These are phyloP conservation scores for Pandemis heparana DNA, from an alignment of 2,888 invertebrate genomes.

Conservation along the genomic window DNA sequence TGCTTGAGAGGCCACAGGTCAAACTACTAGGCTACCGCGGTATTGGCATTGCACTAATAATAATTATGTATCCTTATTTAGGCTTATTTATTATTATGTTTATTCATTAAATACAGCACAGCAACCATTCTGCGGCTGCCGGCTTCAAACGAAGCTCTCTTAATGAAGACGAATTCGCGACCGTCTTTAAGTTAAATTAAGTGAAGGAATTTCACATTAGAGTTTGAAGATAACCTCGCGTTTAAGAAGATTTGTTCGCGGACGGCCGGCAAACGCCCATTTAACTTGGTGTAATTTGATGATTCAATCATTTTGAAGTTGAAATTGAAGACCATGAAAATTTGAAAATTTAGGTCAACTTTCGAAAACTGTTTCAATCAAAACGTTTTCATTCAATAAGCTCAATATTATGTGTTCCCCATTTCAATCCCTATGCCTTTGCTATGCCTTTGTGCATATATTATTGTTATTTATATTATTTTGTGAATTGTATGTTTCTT, in stretches of 20 bases:
- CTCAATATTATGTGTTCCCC: no score
- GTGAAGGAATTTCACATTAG: conserved; percentile 40
- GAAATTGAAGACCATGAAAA: not conserved
- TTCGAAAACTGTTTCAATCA: not conserved
- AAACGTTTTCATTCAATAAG: no score
- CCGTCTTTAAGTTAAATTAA: conserved; percentile 43
- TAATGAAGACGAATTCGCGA: conserved; percentile 42
- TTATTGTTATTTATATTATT: no score
- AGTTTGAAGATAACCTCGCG: conserved; percentile 33
- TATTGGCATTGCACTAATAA: no score
- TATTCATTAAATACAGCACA: no score
- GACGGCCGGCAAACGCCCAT: conserved; percentile 5
- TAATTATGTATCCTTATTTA: no score
- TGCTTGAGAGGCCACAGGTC: no score
- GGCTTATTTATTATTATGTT: no score
- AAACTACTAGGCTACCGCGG: no score
- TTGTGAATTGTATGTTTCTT: no score
- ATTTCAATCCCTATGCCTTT: no score
- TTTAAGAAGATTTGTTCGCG: conserved; percentile 21
- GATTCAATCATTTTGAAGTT: not conserved
- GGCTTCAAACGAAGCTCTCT: not conserved
- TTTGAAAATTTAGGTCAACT: not conserved
- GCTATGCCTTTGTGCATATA: no score
- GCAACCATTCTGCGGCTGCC: conserved; percentile 19
- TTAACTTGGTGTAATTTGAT: conserved; percentile 10